Evolutionary conservation across 2,797 vertebrate species (phyloP).

Genomic region (Tolypeutes matacus): DNA sequence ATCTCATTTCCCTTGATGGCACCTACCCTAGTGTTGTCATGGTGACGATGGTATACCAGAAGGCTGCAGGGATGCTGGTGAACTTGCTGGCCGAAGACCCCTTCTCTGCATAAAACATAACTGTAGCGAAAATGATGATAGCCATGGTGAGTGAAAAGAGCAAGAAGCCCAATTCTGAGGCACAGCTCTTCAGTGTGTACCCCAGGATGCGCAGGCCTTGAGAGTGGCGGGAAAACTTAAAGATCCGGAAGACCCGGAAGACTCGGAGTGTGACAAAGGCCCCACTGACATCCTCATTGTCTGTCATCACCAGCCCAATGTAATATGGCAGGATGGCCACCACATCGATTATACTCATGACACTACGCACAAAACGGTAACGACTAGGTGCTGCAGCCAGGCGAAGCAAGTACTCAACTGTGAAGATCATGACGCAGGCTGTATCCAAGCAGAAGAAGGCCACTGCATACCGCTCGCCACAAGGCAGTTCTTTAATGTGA

Average conservation of each 20-base stretch:
- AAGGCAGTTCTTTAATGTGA: conserved; percentile 91
- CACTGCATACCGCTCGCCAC: conserved; percentile 95
- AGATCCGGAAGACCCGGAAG: conserved; percentile 98
- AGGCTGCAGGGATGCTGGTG: conserved; percentile 98
- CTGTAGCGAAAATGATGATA: conserved; percentile 98
- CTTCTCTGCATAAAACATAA: conserved; percentile 99
- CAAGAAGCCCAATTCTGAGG: conserved; percentile 96
- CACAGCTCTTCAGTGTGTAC: conserved; percentile 97
- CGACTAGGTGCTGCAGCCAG: conserved; percentile 95
- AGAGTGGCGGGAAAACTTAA: conserved; percentile 99
- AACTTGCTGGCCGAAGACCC: conserved; percentile 96
- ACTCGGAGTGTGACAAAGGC: conserved; percentile 98
- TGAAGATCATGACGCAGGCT: conserved; percentile 99
- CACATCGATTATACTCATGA: conserved; percentile 98
- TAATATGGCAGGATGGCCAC: conserved; percentile 99
- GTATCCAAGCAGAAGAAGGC: conserved; percentile 99
- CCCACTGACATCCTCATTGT: conserved; percentile 98
- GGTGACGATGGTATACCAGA: conserved; percentile 99
- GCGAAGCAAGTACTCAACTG: conserved; percentile 96
- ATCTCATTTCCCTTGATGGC: conserved; percentile 23
- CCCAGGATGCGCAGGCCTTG: conserved; percentile 97
- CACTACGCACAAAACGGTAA: conserved; percentile 95
- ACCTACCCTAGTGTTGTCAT: conserved; percentile 99
- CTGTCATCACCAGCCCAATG: conserved; percentile 96
- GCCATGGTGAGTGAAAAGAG: conserved; percentile 99